phyloP scores from a whole-genome alignment of 2,888 invertebrate genomes.

The Achlya flavicornis region DNA sequence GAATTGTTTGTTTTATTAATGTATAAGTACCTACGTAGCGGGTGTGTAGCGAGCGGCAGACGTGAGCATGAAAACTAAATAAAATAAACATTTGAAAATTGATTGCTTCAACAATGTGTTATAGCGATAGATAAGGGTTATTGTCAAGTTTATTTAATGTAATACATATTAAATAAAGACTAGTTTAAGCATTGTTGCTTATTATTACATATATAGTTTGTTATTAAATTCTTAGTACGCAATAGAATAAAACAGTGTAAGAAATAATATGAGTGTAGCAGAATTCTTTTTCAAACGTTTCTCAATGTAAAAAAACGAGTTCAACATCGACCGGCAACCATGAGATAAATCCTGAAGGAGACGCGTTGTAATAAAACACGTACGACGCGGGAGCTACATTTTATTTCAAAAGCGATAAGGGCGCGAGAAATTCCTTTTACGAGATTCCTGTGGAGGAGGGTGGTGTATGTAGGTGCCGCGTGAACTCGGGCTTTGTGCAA shows the following conservation, averaged over 20 bases:
- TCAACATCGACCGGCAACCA: constrained; percentile 61
- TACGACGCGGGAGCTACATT: constrained; percentile 78
- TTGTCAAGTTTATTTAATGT: no score
- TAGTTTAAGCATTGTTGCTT: no score
- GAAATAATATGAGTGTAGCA: constrained; percentile 52
- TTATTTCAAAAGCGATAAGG: constrained; percentile 83
- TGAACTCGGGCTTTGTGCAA: constrained; percentile 64
- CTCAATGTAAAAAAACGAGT: constrained; percentile 61
- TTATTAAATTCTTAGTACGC: no score
- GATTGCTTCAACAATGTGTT: no score
- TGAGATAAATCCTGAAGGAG: constrained; percentile 80
- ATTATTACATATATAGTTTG: no score
- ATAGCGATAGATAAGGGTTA: no score
- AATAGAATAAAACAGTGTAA: constrained; percentile 18
- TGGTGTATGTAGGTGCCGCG: constrained; percentile 48
- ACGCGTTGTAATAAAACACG: constrained; percentile 81
- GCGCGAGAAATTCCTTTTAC: constrained; percentile 82
- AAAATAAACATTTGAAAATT: no score
- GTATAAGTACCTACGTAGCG: neutral
- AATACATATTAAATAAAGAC: no score
- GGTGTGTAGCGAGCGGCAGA: no score
- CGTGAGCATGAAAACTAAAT: no score
- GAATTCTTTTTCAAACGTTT: constrained; percentile 64
- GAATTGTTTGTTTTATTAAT: neutral
- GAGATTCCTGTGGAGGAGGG: constrained; percentile 69